These are phyloP conservation scores for Hyposmocoma kahamanoa DNA, from an alignment of 1,140 invertebrate genomes.

Conservation along the genomic window DNA sequence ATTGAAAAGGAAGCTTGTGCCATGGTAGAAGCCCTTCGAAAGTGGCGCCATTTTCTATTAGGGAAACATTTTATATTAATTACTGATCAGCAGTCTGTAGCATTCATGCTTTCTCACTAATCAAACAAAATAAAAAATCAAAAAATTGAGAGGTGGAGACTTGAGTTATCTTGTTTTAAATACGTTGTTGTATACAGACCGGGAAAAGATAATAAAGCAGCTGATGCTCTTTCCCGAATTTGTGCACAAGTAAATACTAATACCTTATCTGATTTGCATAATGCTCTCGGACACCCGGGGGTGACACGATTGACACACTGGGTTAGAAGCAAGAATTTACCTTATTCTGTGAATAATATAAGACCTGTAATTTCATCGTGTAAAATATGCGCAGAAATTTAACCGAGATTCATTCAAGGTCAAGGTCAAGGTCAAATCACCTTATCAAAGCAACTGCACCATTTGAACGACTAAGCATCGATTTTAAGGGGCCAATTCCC, in stretches of 20 bases:
- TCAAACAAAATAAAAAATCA: conserved; percentile 6
- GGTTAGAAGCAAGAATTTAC: conserved; percentile 24
- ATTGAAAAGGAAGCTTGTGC: conserved; percentile 16
- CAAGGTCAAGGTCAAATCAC: too few relatives aligned
- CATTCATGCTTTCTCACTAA: conserved; percentile 5
- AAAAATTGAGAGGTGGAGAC: conserved; percentile 6
- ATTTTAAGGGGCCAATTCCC: too few relatives aligned
- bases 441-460: too few relatives aligned
- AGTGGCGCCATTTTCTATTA: conserved; percentile 17
- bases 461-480: too few relatives aligned
- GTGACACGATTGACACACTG: conserved; percentile 18
- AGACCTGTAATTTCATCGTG: conserved; percentile 17
- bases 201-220: conserved; percentile 15
- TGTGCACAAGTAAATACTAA: conserved; percentile 7
- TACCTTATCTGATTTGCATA: conserved; percentile 1
- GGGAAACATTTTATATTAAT: neutral
- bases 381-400: conserved; percentile 15
- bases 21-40: conserved; percentile 11
- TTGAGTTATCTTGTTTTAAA: conserved; percentile 9
- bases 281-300: conserved; percentile 15
- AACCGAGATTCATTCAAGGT: too few relatives aligned
- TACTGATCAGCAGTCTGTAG: conserved; percentile 6
- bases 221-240: conserved; percentile 17
- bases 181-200: too few relatives aligned
- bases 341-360: conserved; percentile 25